Evolutionary conservation across 2,113 vertebrate species (phyloP), one percentile per base, ranked within the genome.

Genomic region (Ciconia stormi): DNA sequence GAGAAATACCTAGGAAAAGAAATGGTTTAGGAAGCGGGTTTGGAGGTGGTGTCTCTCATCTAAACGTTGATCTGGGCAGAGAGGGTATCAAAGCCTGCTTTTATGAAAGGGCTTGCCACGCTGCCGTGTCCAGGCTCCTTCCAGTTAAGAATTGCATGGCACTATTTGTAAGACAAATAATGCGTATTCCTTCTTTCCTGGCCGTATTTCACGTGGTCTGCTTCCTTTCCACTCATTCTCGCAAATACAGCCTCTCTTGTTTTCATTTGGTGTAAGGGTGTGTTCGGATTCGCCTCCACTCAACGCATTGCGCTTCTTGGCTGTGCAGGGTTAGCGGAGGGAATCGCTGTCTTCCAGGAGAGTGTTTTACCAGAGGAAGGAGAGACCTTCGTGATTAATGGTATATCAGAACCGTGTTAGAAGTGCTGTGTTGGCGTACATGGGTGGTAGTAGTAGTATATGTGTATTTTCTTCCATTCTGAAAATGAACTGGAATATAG

Each of bases 251-350:
- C 16, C 50, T 36, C 13, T 44, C 44, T 38, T 66, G 44, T 65
- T 47, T 63, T 59, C 17, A 4, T 58, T 53, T 53, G 32, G 4
- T 73, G 14, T 47, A 17, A 78, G 11, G 2, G 11, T 2, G 5
- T 38, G 44, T 69, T 87, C 82, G 34, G 32, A 27, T 61, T 81
- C 5, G 2, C 22, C 76, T 91, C 29, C 16, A 47, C 30, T 56
- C 16, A 36, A 65, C 0, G 2, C 25, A 0, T 27, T 63, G 14
- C 0, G 0, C 13, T 71, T 50, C n/a, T 63, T 81, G 38, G 25
- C 30, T 40, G 18, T 36, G 20, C 10, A 29, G 36, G 7, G 10
- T 55, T 58, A n/a, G 30, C 32, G 11, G 38, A 88, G 21, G 49
- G 52, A 46, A 8, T 3, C 2, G 12, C 9, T 49, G 9, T 66